Evolutionary conservation across 2,113 vertebrate species (phyloP).

Genomic region (Pontoporia blainvillei): DNA sequence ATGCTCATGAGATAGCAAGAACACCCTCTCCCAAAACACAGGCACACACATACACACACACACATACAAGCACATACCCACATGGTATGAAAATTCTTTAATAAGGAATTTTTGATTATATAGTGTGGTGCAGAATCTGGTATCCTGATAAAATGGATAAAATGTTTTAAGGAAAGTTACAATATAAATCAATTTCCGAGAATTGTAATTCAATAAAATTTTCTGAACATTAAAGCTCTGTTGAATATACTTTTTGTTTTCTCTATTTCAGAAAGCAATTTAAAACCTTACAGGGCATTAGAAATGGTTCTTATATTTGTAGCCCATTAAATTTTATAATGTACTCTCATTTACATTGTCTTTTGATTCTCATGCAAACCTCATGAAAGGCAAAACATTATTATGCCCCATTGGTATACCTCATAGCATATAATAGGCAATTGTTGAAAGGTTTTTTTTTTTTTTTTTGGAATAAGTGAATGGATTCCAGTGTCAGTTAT

Average conservation of each 20-base stretch:
- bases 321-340: conserved; percentile 66
- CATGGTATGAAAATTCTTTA: neutral
- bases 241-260: conserved; percentile 59
- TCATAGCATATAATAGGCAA: neutral
- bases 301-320: conserved; percentile 64
- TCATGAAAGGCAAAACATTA: conserved; percentile 35
- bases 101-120: neutral
- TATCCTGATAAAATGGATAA: conserved; percentile 46
- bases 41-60: neutral
- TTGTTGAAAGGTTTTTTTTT: conserved; percentile 55
- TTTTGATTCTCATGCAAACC: conserved; percentile 35
- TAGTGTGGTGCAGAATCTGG: neutral
- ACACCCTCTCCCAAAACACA: neutral
- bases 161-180: conserved; percentile 47
- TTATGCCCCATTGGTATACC: conserved; percentile 13
- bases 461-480: neutral
- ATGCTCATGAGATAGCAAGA: neutral
- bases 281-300: conserved; percentile 57
- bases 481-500: neutral
- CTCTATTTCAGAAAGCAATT: conserved; percentile 65
- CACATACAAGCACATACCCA: neutral
- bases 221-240: conserved; percentile 47
- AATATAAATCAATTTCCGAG: conserved; percentile 51
- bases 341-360: conserved; percentile 46
- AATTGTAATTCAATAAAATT: conserved; percentile 69